A percentile compares a stretch with the other conserved stretches of the same genome.
These are phyloP conservation scores for Tenrec ecaudatus DNA, from an alignment of 2,113 vertebrate genomes.

Conservation along the genomic window DNA sequence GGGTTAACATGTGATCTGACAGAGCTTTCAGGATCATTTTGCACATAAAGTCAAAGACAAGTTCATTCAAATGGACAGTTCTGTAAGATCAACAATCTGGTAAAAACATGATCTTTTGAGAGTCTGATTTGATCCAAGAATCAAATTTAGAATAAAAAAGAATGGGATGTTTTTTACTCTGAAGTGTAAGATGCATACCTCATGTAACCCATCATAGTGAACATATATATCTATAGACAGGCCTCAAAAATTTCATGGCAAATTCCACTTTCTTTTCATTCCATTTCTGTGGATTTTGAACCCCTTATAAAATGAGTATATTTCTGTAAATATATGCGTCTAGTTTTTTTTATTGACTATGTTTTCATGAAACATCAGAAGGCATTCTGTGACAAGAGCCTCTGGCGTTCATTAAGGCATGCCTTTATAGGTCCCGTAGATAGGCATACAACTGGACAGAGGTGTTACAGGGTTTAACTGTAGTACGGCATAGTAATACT, in stretches of 20 bases:
- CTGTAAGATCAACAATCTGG: conserved; percentile 20
- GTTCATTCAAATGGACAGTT: conserved; percentile 11
- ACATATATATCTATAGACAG: too few species aligned
- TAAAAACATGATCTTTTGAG: conserved; percentile 45
- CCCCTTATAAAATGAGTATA: neutral
- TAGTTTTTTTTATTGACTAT: neutral
- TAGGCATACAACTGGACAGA: conserved; percentile 1
- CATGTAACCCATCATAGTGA: neutral
- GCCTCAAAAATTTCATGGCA: too few species aligned
- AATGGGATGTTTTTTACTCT: neutral
- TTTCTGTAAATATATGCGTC: neutral
- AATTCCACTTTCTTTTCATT: too few species aligned
- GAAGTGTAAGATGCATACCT: neutral
- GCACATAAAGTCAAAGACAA: conserved; percentile 21
- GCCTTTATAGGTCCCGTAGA: neutral
- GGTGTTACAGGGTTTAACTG: neutral
- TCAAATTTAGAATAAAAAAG: conserved; percentile 32
- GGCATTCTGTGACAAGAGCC: conserved; percentile 18
- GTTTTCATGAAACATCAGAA: conserved; percentile 1
- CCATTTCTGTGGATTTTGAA: too few species aligned
- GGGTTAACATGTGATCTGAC: neutral
- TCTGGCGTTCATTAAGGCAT: conserved; percentile 2
- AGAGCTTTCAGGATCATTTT: conserved; percentile 43
- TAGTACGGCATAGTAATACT: neutral
- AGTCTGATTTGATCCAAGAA: conserved; percentile 40